Evolutionary conservation across 2,113 vertebrate species (phyloP).

Genomic region (Hippoglossus stenolepis): DNA sequence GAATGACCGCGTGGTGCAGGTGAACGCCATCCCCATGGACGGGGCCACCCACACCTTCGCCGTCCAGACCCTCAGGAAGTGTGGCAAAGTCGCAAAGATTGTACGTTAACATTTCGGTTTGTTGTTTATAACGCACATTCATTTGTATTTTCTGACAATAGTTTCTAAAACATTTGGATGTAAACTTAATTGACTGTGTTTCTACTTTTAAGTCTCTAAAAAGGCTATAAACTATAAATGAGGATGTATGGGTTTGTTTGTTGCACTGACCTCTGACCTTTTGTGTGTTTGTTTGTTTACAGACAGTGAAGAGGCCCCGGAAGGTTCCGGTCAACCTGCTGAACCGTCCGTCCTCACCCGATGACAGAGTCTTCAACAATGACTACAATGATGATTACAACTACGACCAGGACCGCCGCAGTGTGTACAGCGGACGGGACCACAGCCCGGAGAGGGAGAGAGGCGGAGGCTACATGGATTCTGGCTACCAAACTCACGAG

Average conservation of each 20-base stretch:
- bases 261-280: background rate
- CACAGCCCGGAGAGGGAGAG: constrained; percentile 62
- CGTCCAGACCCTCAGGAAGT: constrained; percentile 95
- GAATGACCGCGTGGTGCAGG: constrained; percentile 92
- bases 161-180: background rate
- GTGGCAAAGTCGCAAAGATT: constrained; percentile 95
- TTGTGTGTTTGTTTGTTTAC: constrained; percentile 18
- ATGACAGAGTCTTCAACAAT: constrained; percentile 86
- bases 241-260: background rate
- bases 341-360: constrained; percentile 84
- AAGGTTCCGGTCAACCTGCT: constrained; percentile 83
- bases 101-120: constrained; percentile 82
- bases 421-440: constrained; percentile 86
- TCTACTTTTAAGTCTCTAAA: background rate
- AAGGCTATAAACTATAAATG: background rate
- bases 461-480: constrained; percentile 75
- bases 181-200: too few species aligned
- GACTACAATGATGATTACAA: constrained; percentile 89
- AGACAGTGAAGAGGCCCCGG: constrained; percentile 92
- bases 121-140: background rate
- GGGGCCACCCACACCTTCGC: constrained; percentile 93
- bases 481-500: constrained; percentile 76
- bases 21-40: constrained; percentile 93
- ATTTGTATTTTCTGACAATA: background rate
- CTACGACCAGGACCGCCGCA: constrained; percentile 84